phyloP scores from a whole-genome alignment of 2,113 vertebrate species.

The Gallinago undulata region DNA sequence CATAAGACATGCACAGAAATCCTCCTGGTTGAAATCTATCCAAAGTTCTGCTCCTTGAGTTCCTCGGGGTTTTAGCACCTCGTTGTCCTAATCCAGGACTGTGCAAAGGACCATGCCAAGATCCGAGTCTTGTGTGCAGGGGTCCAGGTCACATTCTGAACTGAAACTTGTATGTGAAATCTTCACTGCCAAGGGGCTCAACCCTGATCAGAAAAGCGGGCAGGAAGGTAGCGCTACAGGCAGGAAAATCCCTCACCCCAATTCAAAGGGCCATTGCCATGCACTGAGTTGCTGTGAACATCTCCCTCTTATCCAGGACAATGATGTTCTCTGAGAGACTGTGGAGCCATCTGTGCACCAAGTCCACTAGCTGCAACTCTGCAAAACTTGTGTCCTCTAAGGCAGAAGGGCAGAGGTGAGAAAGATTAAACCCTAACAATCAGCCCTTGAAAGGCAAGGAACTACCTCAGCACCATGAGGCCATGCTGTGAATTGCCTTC shows the following conservation, averaged over 20 bases:
- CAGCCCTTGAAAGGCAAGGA: neutral
- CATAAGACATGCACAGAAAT: neutral
- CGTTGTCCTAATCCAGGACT: neutral
- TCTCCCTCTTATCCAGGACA: neutral
- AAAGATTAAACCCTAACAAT: neutral
- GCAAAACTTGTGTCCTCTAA: neutral
- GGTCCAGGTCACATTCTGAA: neutral
- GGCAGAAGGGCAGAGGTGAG: neutral
- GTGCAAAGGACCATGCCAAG: fast-evolving
- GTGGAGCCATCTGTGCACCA: neutral
- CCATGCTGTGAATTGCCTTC: neutral
- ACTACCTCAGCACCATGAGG: neutral
- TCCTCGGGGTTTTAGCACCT: neutral
- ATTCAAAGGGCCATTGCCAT: fast-evolving
- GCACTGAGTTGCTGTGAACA: neutral
- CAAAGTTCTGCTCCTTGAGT: neutral
- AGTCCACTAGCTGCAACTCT: fast-evolving
- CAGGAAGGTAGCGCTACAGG: neutral
- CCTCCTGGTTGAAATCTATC: neutral
- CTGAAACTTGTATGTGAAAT: fast-evolving
- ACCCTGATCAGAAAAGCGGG: neutral
- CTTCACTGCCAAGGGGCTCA: neutral
- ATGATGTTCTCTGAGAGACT: neutral
- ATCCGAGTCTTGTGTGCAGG: neutral
- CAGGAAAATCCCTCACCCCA: neutral